These are phyloP conservation scores for Euphonia xanthogaster DNA, from an alignment of 2,797 vertebrate species.

Conservation along the genomic window DNA sequence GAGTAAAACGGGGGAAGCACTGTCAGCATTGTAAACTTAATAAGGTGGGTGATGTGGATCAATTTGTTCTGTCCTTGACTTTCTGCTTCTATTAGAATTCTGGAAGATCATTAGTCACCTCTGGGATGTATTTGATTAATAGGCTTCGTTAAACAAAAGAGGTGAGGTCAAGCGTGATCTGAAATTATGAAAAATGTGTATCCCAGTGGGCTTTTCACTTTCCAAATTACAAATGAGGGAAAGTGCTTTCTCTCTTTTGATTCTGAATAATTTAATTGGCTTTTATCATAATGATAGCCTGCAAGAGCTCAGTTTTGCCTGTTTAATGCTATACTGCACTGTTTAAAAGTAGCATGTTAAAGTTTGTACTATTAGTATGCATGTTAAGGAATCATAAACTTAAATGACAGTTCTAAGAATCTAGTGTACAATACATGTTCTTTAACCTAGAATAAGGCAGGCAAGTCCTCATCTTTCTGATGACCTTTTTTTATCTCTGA, in stretches of 20 bases:
- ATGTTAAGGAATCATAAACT: neutral
- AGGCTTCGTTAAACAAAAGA: slow-evolving; percentile 76
- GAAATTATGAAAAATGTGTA: slow-evolving; percentile 67
- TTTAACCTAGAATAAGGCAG: neutral
- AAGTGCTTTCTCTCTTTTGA: slow-evolving; percentile 18
- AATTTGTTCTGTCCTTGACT: slow-evolving; percentile 80
- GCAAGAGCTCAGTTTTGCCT: neutral
- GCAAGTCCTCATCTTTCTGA: neutral
- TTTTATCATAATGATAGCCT: neutral
- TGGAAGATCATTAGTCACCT: slow-evolving; percentile 78
- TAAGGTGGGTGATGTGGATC: slow-evolving; percentile 71
- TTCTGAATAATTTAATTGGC: slow-evolving; percentile 3
- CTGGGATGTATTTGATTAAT: slow-evolving; percentile 80
- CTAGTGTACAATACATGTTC: neutral
- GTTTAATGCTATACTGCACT: neutral
- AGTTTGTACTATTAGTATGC: neutral
- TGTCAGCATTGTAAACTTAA: slow-evolving; percentile 66
- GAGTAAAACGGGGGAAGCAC: slow-evolving; percentile 30
- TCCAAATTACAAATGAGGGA: slow-evolving; percentile 36
- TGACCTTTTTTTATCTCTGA: neutral
- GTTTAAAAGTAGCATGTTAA: neutral
- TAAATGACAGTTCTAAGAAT: neutral
- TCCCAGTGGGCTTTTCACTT: slow-evolving; percentile 42
- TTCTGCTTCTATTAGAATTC: slow-evolving; percentile 76
- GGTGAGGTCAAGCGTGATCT: slow-evolving; percentile 74